Base-by-base conservation (phyloP, 2,113 vertebrate genomes). In the Triplophysa siluroides region DNA sequence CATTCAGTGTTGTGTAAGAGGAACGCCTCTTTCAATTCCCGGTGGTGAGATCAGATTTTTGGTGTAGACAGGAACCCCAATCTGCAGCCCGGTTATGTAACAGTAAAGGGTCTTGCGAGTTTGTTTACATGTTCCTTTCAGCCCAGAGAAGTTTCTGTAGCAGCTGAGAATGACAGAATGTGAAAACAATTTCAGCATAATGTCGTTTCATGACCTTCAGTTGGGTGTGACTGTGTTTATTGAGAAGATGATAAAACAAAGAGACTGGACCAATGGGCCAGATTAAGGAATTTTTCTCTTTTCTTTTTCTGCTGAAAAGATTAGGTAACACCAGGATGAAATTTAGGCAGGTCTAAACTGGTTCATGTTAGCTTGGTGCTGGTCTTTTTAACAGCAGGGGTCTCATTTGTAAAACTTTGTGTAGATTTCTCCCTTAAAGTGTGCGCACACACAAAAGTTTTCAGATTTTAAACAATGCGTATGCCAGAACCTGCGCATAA, bases 31-130 rank as follows among this genome's bases (percentile, higher is more conserved):
- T 74, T 33, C 50, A 74, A 83, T 85, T 84, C 82, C 78, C 41
- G 9, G 33, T 63, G 56, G 79, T 85, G 71, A 85, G 76, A 75
- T 84, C 78, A 83, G 71, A 68, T 81, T 70, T 67, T 67, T 58
- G 60, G 68, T 24, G 67, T 67, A 65, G 58, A 75, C 43, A 60
- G 54, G 60, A 45, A 77, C 38, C 61, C 61, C 61, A 60, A 71
- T 73, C 19, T 76, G 69, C 21, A 80, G 75, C 60, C 33, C 41
- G 7, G 81, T 87, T 85, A 85, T 56, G 79, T 81, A 87, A 87
- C 61, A 68, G 33, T 2, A 19, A 58, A 58, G 75, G 69, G 38
- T 70, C 21, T 80, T 82, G 67, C 38, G 70, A 69, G 78, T 66
- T 56, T 62, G 82, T 81, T 81, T 79, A 76, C 63, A 83, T 76